Evolutionary conservation across 30 jellyfish, hydroid and myxozoan genomes (phyloP).

Genomic region (Aurelia aurita): DNA sequence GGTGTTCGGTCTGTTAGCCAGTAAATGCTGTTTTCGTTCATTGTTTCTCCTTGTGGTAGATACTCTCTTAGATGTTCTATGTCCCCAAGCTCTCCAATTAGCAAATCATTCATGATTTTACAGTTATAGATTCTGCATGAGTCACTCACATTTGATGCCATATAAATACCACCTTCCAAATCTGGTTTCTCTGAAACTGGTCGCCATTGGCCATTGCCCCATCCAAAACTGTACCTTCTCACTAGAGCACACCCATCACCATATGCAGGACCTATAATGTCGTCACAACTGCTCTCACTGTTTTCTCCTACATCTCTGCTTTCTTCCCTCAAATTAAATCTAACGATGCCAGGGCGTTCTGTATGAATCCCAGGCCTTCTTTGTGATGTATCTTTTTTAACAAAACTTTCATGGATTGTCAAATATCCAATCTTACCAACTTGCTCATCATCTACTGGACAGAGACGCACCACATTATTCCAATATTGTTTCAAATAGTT

Average conservation of each 20-base stretch:
- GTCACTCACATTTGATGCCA: slow-evolving; percentile 59
- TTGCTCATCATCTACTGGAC: slow-evolving; percentile 16
- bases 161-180: slow-evolving; percentile 51
- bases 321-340: not conserved
- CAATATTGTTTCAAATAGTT: slow-evolving; percentile 17
- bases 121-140: slow-evolving; percentile 68
- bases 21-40: slow-evolving; percentile 43
- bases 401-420: slow-evolving; percentile 66
- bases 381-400: slow-evolving; percentile 47
- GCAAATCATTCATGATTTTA: slow-evolving; percentile 15
- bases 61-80: slow-evolving; percentile 54
- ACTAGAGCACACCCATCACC: not conserved
- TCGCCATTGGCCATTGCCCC: slow-evolving; percentile 44
- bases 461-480: not conserved
- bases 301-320: not conserved
- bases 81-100: slow-evolving; percentile 55
- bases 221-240: not conserved
- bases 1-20: slow-evolving; percentile 81
- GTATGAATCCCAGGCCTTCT: slow-evolving; percentile 75
- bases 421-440: slow-evolving; percentile 46
- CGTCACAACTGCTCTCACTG: not conserved
- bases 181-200: not conserved
- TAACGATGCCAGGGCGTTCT: slow-evolving; percentile 50
- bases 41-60: slow-evolving; percentile 20
- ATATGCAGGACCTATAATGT: too few species aligned